Evolutionary conservation across 2,797 vertebrate species (phyloP).

Genomic region (Parotocinclus haroldoi): DNA sequence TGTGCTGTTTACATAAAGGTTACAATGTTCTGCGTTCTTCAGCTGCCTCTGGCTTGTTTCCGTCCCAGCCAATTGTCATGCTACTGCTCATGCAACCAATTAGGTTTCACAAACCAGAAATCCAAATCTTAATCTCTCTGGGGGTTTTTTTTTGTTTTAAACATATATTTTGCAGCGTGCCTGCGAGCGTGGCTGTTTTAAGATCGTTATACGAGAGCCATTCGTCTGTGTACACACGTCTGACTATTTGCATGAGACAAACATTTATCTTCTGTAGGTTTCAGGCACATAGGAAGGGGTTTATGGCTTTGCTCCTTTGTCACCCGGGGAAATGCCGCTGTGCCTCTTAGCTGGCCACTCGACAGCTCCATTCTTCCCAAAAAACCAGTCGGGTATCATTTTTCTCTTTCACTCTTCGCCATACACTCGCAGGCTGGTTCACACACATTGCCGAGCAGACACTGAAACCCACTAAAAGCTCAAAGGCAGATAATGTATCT

Average conservation of each 20-base stretch:
- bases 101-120: too few species aligned
- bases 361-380: constrained; percentile 41
- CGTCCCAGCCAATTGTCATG: too few species aligned
- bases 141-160: too few species aligned
- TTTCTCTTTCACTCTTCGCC: constrained; percentile 38
- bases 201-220: background rate
- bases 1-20: too few species aligned
- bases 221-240: background rate
- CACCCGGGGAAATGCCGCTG: constrained; percentile 4
- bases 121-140: background rate
- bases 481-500: constrained; percentile 34
- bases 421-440: constrained; percentile 13
- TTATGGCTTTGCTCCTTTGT: constrained; percentile 24
- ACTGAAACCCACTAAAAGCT: constrained; percentile 17
- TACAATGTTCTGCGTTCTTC: too few species aligned
- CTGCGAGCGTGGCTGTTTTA: background rate
- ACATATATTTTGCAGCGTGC: background rate
- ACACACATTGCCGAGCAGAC: constrained; percentile 26
- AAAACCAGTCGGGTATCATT: constrained; percentile 44
- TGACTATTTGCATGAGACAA: constrained; percentile 5
- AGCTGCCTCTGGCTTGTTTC: too few species aligned
- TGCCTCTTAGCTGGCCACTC: constrained; percentile 18
- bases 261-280: constrained; percentile 7
- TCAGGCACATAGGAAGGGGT: constrained; percentile 29
- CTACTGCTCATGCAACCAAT: too few species aligned